Conservation (phyloP, 53 echinoderm and acorn worm genomes). For the Echinometra lucunter region DNA sequence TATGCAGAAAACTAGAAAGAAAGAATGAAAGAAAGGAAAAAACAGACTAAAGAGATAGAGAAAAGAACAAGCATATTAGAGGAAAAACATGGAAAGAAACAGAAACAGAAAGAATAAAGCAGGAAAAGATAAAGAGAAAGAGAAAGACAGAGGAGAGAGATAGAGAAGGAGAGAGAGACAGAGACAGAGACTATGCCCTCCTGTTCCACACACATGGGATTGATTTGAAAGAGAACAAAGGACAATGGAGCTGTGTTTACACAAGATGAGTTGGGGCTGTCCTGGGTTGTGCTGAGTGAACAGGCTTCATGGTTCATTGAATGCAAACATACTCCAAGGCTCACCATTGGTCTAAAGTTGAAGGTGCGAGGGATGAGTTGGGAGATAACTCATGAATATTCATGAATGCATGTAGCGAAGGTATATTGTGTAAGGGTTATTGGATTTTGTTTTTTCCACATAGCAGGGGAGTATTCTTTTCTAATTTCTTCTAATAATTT, state of each 20-base stretch:
- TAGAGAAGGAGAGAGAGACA: background rate
- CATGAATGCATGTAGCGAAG: background rate
- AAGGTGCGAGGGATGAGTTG: background rate
- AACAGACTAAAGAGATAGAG: background rate
- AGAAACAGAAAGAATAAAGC: background rate
- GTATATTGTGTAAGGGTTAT: no score
- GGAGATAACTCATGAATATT: constrained; percentile 31
- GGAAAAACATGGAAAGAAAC: background rate
- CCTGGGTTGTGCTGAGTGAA: constrained; percentile 15
- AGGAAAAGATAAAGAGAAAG: background rate
- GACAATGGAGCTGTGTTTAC: constrained; percentile 14
- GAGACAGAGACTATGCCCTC: background rate
- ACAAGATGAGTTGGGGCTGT: constrained; percentile 5
- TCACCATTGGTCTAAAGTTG: constrained; percentile 36
- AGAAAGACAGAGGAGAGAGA: background rate
- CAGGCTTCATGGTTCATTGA: constrained; percentile 9
- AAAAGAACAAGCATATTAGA: background rate
- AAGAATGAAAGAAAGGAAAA: background rate
- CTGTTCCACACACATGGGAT: background rate
- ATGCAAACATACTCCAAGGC: constrained; percentile 18
- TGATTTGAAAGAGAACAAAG: constrained; percentile 33
- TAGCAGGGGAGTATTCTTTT: no score
- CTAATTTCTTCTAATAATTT: no score
- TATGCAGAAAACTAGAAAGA: background rate
- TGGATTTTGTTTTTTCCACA: no score